Evolutionary conservation across 2,797 vertebrate genomes (phyloP).

Genomic region (Halcyon smyrnensis): DNA sequence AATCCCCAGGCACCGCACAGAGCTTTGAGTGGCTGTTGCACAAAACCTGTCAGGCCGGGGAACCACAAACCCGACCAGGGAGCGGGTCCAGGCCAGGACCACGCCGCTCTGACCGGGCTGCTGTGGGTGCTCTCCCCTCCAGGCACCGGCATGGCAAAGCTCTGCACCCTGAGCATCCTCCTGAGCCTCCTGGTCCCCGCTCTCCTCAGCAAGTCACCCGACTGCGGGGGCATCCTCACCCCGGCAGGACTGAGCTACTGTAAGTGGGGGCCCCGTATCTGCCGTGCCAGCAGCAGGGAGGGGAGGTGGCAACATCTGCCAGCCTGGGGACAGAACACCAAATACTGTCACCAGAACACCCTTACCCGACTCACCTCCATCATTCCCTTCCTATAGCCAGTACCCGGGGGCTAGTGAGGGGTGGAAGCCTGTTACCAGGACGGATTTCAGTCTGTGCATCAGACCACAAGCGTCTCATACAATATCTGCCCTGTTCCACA

Average conservation of each 20-base stretch:
- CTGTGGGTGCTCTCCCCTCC: not conserved
- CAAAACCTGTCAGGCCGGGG: not conserved
- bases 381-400: not conserved
- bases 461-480: not conserved
- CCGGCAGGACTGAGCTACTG: slow-evolving; percentile 15
- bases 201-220: not conserved
- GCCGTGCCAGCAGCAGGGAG: rapidly evolving
- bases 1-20: rapidly evolving
- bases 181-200: slow-evolving; percentile 12
- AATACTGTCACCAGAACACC: rapidly evolving
- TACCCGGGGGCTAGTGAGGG: rapidly evolving
- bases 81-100: rapidly evolving
- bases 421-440: rapidly evolving
- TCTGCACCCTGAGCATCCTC: not conserved
- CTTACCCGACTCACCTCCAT: rapidly evolving
- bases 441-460: not conserved
- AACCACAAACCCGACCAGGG: rapidly evolving
- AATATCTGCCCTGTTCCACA: not conserved
- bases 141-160: rapidly evolving
- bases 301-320: not conserved
- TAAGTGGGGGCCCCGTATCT: not conserved
- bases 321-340: rapidly evolving
- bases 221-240: slow-evolving; percentile 40
- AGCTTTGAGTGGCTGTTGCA: not conserved
- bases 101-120: rapidly evolving